Evolutionary conservation across 2,888 invertebrate species (phyloP).

Genomic region (Callyntrura sp.): DNA sequence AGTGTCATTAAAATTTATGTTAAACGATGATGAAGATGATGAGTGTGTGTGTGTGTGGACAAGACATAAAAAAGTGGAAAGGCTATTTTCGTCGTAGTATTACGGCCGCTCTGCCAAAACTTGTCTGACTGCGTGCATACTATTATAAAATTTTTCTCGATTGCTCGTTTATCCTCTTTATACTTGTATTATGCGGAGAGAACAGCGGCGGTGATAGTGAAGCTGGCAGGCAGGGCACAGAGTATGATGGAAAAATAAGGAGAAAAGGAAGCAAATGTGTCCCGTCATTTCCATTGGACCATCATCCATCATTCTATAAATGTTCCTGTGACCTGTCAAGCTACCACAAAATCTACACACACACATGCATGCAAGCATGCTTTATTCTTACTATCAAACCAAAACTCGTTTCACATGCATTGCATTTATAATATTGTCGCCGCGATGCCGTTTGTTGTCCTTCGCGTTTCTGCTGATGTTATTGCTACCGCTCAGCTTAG

Average conservation of each 20-base stretch:
- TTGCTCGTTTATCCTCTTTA: conserved; percentile 1
- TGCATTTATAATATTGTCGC: conserved; percentile 42
- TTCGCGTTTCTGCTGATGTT: neutral
- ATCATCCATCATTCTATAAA: conserved; percentile 75
- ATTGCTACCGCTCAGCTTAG: conserved; percentile 1
- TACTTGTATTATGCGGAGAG: neutral
- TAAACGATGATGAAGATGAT: conserved; percentile 36
- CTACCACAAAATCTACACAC: conserved; percentile 52
- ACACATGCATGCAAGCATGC: conserved; percentile 41
- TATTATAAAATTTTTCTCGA: conserved; percentile 47
- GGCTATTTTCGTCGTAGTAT: neutral
- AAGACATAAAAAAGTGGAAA: neutral
- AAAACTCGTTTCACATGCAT: conserved; percentile 19
- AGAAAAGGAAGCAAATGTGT: conserved; percentile 73
- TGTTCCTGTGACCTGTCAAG: conserved; percentile 76
- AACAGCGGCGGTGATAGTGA: neutral
- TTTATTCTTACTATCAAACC: neutral
- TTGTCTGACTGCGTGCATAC: conserved; percentile 24
- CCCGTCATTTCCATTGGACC: conserved; percentile 75
- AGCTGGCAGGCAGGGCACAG: neutral
- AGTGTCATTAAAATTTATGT: conserved; percentile 13
- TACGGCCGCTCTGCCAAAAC: neutral
- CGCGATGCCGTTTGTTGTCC: neutral
- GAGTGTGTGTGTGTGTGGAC: conserved; percentile 24
- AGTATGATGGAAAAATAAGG: conserved; percentile 40